These are phyloP conservation scores for Muscicapa adusta DNA, from an alignment of 2,113 vertebrate species.

Conservation along the genomic window DNA sequence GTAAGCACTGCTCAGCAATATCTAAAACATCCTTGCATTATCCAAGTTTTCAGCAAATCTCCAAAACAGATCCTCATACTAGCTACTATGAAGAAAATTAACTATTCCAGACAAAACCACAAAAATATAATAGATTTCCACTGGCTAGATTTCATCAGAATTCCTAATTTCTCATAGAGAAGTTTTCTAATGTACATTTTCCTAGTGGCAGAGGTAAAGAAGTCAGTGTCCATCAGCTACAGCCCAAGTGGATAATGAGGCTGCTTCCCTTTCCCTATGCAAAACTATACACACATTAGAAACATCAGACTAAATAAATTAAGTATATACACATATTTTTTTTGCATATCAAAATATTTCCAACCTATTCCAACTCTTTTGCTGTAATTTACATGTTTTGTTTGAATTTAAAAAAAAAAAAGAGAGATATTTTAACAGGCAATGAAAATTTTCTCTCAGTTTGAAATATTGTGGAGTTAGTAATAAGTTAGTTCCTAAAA, in stretches of 20 bases:
- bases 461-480: not conserved
- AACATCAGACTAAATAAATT: not conserved
- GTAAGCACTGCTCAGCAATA: not conserved
- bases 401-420: not conserved
- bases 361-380: not conserved
- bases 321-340: not conserved
- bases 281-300: not conserved
- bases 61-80: not conserved
- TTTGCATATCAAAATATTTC: not conserved
- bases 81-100: not conserved
- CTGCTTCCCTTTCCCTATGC: not conserved
- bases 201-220: not conserved
- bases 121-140: not conserved
- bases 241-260: not conserved
- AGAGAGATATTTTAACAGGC: not conserved
- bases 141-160: not conserved
- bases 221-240: not conserved
- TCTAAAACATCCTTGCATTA: rapidly evolving
- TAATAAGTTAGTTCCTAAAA: not conserved
- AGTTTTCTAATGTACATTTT: not conserved
- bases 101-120: not conserved
- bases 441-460: not conserved
- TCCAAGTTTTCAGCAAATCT: not conserved
- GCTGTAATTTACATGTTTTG: not conserved
- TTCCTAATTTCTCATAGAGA: not conserved